These are phyloP conservation scores for Alectura lathami DNA, from an alignment of 2,113 vertebrate species.

Conservation along the genomic window DNA sequence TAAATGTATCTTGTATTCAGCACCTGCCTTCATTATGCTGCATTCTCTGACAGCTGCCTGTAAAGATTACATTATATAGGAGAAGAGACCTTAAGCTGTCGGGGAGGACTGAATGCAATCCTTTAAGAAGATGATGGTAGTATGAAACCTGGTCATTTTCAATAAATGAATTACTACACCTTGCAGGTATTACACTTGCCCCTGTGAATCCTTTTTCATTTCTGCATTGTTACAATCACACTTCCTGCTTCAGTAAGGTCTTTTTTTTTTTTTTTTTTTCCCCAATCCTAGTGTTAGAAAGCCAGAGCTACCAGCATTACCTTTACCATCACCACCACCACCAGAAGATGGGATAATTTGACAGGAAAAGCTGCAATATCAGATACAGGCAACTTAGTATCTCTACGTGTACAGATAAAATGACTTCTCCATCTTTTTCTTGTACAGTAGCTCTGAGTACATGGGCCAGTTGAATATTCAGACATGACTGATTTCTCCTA, in stretches of 20 bases:
- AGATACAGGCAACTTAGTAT: not conserved
- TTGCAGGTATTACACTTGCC: not conserved
- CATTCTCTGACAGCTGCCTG: not conserved
- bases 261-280: not conserved
- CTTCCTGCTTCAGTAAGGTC: not conserved
- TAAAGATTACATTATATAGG: not conserved
- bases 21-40: not conserved
- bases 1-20: not conserved
- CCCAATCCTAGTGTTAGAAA: not conserved
- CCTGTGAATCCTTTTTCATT: not conserved
- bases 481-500: not conserved
- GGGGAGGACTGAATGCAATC: not conserved
- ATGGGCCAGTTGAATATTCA: not conserved
- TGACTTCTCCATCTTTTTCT: not conserved
- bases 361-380: not conserved
- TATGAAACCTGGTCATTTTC: not conserved
- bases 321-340: not conserved
- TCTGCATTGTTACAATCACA: not conserved
- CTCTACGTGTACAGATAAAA: not conserved
- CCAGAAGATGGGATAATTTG: not conserved
- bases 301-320: not conserved
- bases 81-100: not conserved
- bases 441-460: not conserved
- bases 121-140: not conserved
- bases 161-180: not conserved